A percentile compares a stretch with the other conserved stretches of the same genome.
Conservation (phyloP, 2,888 invertebrate species). For the Ornithoptera priamus region DNA sequence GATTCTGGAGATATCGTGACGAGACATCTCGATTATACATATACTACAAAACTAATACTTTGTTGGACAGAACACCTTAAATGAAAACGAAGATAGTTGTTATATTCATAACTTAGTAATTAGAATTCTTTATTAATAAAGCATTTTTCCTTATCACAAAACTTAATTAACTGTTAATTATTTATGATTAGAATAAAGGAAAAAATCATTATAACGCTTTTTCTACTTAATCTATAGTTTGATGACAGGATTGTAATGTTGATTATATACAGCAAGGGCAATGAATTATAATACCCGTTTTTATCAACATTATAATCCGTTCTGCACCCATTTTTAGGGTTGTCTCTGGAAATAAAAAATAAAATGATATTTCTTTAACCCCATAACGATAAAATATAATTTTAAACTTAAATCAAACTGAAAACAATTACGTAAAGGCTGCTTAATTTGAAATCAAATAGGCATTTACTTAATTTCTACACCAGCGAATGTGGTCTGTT, state of each 20-base stretch:
- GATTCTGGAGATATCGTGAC: no score
- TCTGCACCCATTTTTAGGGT: constrained; percentile 44
- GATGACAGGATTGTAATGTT: constrained; percentile 42
- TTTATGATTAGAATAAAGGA: not conserved
- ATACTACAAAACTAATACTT: no score
- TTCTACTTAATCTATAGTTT: constrained; percentile 30
- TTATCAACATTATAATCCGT: constrained; percentile 59
- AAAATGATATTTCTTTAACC: not conserved
- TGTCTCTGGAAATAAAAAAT: constrained; percentile 6
- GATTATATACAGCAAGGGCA: constrained; percentile 58
- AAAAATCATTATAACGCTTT: not conserved
- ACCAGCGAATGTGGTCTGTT: not conserved
- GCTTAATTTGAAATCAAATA: not conserved
- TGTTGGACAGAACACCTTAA: not conserved
- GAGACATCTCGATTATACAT: no score
- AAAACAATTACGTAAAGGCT: no score
- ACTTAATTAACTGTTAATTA: not conserved
- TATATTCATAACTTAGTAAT: not conserved
- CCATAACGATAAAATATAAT: no score
- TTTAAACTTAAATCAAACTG: no score
- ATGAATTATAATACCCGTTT: constrained; percentile 63
- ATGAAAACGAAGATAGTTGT: not conserved
- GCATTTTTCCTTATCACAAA: not conserved
- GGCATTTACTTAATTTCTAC: not conserved
- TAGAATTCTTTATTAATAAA: not conserved